Percentiles rank a stretch among this genome's conserved stretches.
These are phyloP conservation scores for Stegana nigrithorax DNA, from an alignment of 2,888 invertebrate species.

Conservation along the genomic window DNA sequence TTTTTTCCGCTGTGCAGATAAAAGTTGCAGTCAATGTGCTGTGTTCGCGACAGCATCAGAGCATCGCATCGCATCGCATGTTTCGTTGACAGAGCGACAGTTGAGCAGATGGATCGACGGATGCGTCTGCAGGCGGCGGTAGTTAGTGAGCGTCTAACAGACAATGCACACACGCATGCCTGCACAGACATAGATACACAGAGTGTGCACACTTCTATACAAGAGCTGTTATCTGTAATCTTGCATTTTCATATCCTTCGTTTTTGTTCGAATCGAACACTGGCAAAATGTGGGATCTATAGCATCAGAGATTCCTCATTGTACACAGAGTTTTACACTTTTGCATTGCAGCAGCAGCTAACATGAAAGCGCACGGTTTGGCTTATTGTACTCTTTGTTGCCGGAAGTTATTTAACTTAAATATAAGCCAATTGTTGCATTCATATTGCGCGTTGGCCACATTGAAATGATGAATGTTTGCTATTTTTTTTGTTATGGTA, in stretches of 20 bases:
- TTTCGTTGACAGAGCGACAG: too few relatives aligned
- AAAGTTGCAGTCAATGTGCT: too few relatives aligned
- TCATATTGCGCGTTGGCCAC: not conserved
- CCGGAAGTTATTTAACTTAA: not conserved
- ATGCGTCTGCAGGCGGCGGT: not conserved
- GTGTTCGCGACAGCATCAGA: not conserved
- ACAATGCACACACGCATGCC: not conserved
- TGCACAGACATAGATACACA: not conserved
- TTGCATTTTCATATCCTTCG: too few relatives aligned
- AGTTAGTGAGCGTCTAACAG: not conserved
- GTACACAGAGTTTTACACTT: not conserved
- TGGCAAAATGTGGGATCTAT: too few relatives aligned
- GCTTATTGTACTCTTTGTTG: not conserved
- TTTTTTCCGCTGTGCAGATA: not conserved
- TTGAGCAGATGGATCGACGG: not conserved
- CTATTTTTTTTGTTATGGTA: too few relatives aligned
- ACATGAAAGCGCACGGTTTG: not conserved
- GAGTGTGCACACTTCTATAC: not conserved
- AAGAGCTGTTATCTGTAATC: too few relatives aligned
- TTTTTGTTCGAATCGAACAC: too few relatives aligned
- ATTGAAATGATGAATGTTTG: too few relatives aligned
- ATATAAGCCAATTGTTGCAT: not conserved
- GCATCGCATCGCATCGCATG: too few relatives aligned
- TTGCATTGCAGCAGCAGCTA: not conserved
- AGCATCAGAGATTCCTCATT: too few relatives aligned